Conservation (phyloP, 2,113 vertebrate genomes). For the Anarhynchus alexandrinus region DNA sequence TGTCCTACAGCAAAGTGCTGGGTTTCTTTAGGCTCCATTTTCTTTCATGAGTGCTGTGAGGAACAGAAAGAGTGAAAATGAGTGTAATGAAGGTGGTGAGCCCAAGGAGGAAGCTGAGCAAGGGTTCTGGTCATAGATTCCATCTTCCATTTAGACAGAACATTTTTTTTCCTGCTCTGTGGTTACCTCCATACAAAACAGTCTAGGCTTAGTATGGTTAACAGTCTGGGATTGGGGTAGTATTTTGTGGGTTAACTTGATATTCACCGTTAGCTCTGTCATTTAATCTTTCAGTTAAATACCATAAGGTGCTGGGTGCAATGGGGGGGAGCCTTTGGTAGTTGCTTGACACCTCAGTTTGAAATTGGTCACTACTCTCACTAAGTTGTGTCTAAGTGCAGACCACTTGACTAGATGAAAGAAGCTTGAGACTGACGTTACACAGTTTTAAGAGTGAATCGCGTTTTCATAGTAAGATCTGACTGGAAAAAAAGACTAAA, state of each 20-base stretch:
- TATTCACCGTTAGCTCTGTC: background rate
- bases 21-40: background rate
- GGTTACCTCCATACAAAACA: background rate
- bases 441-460: background rate
- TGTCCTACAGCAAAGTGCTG: background rate
- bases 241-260: background rate
- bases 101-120: background rate
- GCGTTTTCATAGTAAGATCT: background rate
- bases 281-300: background rate
- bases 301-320: background rate
- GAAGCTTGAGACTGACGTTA: background rate
- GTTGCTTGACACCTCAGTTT: background rate
- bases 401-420: background rate
- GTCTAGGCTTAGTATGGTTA: background rate
- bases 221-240: background rate
- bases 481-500: constrained; percentile 32
- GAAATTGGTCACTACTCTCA: background rate
- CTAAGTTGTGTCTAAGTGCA: background rate
- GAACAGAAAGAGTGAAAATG: background rate
- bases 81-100: background rate
- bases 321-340: background rate
- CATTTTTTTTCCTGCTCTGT: background rate
- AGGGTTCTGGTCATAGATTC: background rate
- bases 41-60: background rate
- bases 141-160: background rate